Percentiles rank a stretch among this genome's conserved stretches.
Conservation (phyloP, 1,140 invertebrate species). For the Paramacrobiotus metropolitanus region DNA sequence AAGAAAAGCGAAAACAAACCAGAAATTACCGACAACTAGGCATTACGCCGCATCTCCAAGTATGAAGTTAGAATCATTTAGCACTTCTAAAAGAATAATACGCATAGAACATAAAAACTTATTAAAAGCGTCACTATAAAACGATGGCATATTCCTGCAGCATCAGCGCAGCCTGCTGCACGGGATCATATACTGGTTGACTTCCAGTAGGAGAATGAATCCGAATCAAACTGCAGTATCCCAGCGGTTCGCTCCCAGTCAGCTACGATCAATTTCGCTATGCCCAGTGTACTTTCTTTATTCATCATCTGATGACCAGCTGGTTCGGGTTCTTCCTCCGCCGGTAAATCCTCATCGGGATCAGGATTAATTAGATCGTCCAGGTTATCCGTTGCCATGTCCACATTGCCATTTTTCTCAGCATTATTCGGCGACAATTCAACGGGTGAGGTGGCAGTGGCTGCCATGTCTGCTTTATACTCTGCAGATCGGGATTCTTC, state of each 20-base stretch:
- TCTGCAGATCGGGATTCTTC: neutral
- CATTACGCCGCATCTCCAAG: too few species aligned
- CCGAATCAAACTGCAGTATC: neutral
- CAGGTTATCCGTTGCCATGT: too few species aligned
- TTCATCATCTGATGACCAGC: neutral
- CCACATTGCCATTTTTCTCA: constrained; percentile 10
- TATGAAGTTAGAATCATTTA: too few species aligned
- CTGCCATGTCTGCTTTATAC: neutral
- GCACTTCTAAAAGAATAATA: too few species aligned
- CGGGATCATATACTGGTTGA: neutral
- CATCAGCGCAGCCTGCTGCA: neutral
- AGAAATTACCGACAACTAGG: too few species aligned
- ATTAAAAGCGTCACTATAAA: too few species aligned
- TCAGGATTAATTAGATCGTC: constrained; percentile 10
- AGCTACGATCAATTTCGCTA: neutral
- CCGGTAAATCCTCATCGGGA: constrained; percentile 8
- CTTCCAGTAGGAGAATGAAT: neutral
- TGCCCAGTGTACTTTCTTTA: neutral
- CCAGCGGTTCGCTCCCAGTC: neutral
- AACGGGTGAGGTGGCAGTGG: neutral
- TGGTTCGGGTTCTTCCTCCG: constrained; percentile 9
- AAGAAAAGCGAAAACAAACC: too few species aligned
- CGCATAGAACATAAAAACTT: too few species aligned
- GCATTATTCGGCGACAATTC: constrained; percentile 10
- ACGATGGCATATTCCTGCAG: neutral